Base-by-base conservation (phyloP, 2,113 vertebrate genomes). In the Meleagris gallopavo region DNA sequence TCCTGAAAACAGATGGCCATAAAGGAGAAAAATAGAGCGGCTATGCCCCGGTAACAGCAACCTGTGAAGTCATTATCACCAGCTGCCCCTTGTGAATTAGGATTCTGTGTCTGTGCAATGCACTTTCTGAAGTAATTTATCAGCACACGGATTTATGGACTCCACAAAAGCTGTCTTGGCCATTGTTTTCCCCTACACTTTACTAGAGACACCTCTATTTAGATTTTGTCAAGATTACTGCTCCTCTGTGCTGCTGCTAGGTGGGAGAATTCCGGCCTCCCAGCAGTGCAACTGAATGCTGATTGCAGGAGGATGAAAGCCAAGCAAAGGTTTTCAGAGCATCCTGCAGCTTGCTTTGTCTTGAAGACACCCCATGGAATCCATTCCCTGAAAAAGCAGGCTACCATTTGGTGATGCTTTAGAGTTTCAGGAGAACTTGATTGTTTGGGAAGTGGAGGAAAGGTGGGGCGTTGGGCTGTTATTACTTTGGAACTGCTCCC, bases 11-110 rank as follows among this genome's bases (percentile, higher is more conserved):
- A 27, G 64, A 76, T 36, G 74, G 65, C 64, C 92, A 79, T 96
- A 95, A 96, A 97, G 89, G 87, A 93, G 92, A 94, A 75, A 92
- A 92, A 94, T 34, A 80, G 90, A 82, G 82, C 50, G 83, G 76
- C 55, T 91, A 12, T 87, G 88, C 64, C 90, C 72, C 0, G 30
- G 46, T 77, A 91, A 79, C 77, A 84, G 40, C 93, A 94, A 86
- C 93, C 89, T 91, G 90, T 67, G 87, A 94, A 95, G 85, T 84
- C 89, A 90, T 95, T 88, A 95, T 24, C 79, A 73, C 50, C 85
- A 74, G 38, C 82, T 83, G 43, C 86, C 85, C 45, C 46, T 20
- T 9, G 81, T 30, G 94, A 80, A 90, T 90, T 62, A 64, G 93
- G 94, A 88, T 85, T 92, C 87, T 73, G 72, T 24, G 54, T 40